Evolutionary conservation across 2,888 invertebrate species (phyloP), one percentile per base, ranked within the genome.

Genomic region (Tachina fera): DNA sequence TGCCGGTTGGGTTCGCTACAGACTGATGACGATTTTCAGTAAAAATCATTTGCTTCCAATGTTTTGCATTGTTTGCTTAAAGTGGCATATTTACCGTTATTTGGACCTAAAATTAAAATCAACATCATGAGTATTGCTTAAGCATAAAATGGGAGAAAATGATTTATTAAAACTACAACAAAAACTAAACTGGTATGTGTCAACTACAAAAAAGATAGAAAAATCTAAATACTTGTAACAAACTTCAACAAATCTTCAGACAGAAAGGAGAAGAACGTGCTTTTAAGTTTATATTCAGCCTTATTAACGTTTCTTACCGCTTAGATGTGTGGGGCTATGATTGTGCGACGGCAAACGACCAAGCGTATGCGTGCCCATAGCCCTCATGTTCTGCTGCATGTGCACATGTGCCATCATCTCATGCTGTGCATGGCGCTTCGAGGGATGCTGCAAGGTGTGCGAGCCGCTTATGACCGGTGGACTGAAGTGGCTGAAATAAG

Each of bases 11-110:
- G 90, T 89, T 93, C 93, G 91, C 93, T 92, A 91, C 92, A 93
- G 92, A 92, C 93, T 92, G 92, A 94, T 94, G 95, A 91, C 90
- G 91, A 95, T 94, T 96, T 96, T 97, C 97, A 97, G 97, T 97
- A 98, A 95, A 97, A 97, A 94, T 97, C 97, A 92, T 96, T 97
- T 92, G 97, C 96, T 94, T 97, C 97, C 89, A 97, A 95, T 91
- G 97, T 97, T 95, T 97, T 97, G 96, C 97, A 98, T 95, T 97
- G 97, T 94, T 97, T 97, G 96, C 97, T 97, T 94, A 97, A 95
- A 94, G 97, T 97, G 94, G 97, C 97, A 96, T 97, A 97, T 96
- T 97, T 97, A 93, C 96, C 96, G 94, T 96, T 96, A 94, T 96
- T 95, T 91, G 95, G 95, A 92, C 95, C 95, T 92, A 89, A 71